Evolutionary conservation across 2,888 invertebrate genomes (phyloP), one percentile per base, ranked within the genome.

Genomic region (Zonitis immaculata): DNA sequence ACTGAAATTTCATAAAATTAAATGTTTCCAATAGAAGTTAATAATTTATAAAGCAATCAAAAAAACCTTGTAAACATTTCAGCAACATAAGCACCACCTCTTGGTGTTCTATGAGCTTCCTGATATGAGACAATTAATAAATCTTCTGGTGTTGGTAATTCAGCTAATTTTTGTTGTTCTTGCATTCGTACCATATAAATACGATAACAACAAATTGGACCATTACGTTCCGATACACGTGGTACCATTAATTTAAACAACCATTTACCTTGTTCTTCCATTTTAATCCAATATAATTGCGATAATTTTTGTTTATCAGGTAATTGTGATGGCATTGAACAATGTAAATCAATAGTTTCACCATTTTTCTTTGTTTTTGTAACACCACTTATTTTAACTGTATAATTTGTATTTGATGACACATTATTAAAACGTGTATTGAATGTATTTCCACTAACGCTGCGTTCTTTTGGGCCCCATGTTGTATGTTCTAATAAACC

Each of bases 151-250:
- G 80, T 69, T 0, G 86, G 86, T 35, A 92, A 74, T 65, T 85
- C 85, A 20, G 81, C 82, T 65, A 86, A 78, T 52, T 82, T 84
- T 51, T 80, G 80, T 46, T 83, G 79, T 0, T 82, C 78, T 28
- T 81, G 79, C 63, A 93, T 77, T 44, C 87, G 82, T 0, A 93
- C 86, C 72, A 93, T 77, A 75, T 88, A 89, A 39, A 93, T 81
- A 61, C 91, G 82, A 72, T 90, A 91, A 66, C 92, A 94, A 73
- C 92, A 93, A 63, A 94, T 91, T 0, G 87, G 87, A 0, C 94
- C 94, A 66, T 92, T 92, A 49, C 92, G 78, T 71, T 94, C 91
- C 0, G 90, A 86, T 28, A 93, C 81, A 59, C 88, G 79, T 0
- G 90, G 90, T 62, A 92, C 73, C 60, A 82, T 81, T 62, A 93